Base-by-base conservation (phyloP, 2,888 invertebrate species). In the Lasioglossum marginatum region DNA sequence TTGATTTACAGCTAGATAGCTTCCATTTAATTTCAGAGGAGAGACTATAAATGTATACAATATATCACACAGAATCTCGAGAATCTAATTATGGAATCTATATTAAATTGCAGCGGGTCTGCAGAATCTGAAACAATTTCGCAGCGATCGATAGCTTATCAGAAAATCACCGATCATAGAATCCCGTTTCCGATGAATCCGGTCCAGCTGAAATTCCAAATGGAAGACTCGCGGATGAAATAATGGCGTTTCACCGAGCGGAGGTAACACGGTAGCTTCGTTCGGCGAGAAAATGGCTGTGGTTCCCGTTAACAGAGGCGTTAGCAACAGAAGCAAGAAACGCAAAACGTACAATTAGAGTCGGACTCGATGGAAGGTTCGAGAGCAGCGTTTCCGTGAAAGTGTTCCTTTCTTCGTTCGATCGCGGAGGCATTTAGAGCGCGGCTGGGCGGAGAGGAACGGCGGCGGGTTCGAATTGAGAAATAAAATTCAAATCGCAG, bases 401-500 rank as follows among this genome's bases (percentile, higher is more conserved):
- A 68, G 37, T n/a, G n/a, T n/a, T 45, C 14, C 16, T 4, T 34
- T 43, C 43, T 8, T 23, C 27, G 37, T 23, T 37, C 8, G 12
- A 37, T 68, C 68, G 34, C 37, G 66, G n/a, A 40, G 23, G 40
- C 68, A 68, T 68, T 68, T 40, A 68, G 68, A 68, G 34, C 23
- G 19, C 34, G n/a, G 14, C 16, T 23, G 63, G 16, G 19, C 10
- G 48, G 37, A n/a, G 31, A 60, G n/a, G 4, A 60, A 27, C 34
- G 34, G 16, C 34, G 23, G 16, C 27, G 60, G 60, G 31, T 3
- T 52, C 31, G 71, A 77, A 83, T 83, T 83, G 83, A 83, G 83
- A 79, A 75, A 83, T 83, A 83, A 83, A 83, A 82, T 83, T 37
- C 27, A 45, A 77, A 52, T 60, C 60, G 19, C 4, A 12, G 52